Evolutionary conservation across 2,888 invertebrate genomes (phyloP).

Genomic region (Andrena marginata): DNA sequence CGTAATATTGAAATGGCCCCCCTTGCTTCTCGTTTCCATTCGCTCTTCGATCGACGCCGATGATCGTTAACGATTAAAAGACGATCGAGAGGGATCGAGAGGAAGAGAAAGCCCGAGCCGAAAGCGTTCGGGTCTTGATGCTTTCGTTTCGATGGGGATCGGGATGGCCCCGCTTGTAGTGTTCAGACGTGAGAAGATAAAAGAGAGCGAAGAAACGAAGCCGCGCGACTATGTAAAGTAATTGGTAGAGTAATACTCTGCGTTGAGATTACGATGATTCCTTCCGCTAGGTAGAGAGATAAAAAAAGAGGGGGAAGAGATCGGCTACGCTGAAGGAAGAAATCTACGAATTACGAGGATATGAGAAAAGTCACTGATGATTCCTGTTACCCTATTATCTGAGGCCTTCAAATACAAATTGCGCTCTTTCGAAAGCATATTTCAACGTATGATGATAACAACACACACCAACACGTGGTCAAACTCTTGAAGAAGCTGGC

Average conservation of each 20-base stretch:
- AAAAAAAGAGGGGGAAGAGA: constrained; percentile 3
- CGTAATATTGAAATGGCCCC: background rate
- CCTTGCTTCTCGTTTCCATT: background rate
- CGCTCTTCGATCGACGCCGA: background rate
- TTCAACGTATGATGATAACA: too few species aligned
- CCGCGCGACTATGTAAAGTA: background rate
- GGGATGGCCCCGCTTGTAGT: too few species aligned
- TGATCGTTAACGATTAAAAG: background rate
- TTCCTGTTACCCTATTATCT: background rate
- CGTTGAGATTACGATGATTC: constrained; percentile 10
- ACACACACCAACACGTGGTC: too few species aligned
- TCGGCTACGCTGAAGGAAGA: constrained; percentile 17
- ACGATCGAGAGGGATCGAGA: background rate
- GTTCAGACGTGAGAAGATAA: background rate
- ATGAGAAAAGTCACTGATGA: background rate
- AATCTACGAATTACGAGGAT: background rate
- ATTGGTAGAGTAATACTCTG: constrained; percentile 21
- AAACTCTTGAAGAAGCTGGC: too few species aligned
- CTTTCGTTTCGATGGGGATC: background rate
- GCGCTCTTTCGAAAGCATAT: too few species aligned
- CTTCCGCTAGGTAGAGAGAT: background rate
- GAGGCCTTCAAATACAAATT: background rate
- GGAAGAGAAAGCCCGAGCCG: background rate
- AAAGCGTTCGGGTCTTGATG: background rate
- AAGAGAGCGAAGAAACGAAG: background rate